Evolutionary conservation across 2,797 vertebrate species (phyloP).

Genomic region (Syngnathus rostellatus): DNA sequence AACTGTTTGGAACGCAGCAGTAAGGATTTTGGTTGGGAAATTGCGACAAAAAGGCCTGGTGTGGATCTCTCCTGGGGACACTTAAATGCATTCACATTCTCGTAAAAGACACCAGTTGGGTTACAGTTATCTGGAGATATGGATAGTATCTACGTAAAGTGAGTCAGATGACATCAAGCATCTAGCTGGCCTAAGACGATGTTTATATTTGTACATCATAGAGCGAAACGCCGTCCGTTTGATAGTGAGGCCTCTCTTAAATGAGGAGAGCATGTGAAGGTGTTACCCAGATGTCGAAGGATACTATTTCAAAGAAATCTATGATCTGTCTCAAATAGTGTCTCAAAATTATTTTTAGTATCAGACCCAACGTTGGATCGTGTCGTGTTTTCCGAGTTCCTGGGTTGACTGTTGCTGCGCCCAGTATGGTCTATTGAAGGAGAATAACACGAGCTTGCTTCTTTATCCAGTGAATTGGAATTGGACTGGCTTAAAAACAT

Average conservation of each 20-base stretch:
- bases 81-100: constrained; percentile 25
- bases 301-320: constrained; percentile 13
- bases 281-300: constrained; percentile 23
- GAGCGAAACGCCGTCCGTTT: neutral
- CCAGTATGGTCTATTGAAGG: constrained; percentile 62
- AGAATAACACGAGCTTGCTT: constrained; percentile 66
- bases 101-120: constrained; percentile 11
- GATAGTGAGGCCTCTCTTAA: constrained; percentile 14
- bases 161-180: constrained; percentile 40
- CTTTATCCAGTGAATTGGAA: constrained; percentile 72
- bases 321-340: constrained; percentile 21
- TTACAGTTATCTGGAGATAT: constrained; percentile 1
- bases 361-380: constrained; percentile 54
- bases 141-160: neutral
- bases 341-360: constrained; percentile 50
- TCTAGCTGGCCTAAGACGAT: constrained; percentile 11
- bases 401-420: constrained; percentile 58
- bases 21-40: constrained; percentile 44
- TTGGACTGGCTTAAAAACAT: constrained; percentile 76
- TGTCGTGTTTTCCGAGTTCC: constrained; percentile 53
- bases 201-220: neutral
- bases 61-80: constrained; percentile 7
- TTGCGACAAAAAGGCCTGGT: constrained; percentile 25
- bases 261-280: constrained; percentile 8
- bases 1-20: constrained; percentile 62